Conservation (phyloP, 1,140 invertebrate species). For the Zaprionus lachaisei region DNA sequence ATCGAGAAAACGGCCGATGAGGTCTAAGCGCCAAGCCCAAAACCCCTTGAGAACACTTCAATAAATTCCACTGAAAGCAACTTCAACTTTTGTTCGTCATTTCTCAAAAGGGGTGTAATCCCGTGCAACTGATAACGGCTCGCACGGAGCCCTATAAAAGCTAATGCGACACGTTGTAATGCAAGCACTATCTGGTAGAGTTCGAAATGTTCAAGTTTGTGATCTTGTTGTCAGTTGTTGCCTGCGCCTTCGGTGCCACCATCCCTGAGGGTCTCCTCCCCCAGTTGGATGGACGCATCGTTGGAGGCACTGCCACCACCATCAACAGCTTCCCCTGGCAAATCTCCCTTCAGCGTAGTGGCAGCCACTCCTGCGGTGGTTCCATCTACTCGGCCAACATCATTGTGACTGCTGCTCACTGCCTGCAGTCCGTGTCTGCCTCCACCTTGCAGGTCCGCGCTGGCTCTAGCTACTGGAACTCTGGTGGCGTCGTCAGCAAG, state of each 20-base stretch:
- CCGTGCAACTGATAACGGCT: slow-evolving; percentile 24
- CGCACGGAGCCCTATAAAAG: slow-evolving; percentile 18
- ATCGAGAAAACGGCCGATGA: slow-evolving; percentile 57
- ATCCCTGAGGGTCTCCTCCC: slow-evolving; percentile 71
- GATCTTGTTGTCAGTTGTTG: slow-evolving; percentile 67
- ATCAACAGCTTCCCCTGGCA: slow-evolving; percentile 86
- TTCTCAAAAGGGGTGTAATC: slow-evolving; percentile 16
- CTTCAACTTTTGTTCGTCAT: slow-evolving; percentile 28
- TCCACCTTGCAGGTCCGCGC: slow-evolving; percentile 57
- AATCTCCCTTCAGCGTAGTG: slow-evolving; percentile 85
- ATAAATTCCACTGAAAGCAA: slow-evolving; percentile 30
- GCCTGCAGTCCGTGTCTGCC: slow-evolving; percentile 83
- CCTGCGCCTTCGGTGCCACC: slow-evolving; percentile 63
- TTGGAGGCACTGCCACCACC: slow-evolving; percentile 85
- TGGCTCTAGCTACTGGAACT: slow-evolving; percentile 64
- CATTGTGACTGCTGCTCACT: slow-evolving; percentile 87
- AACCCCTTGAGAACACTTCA: slow-evolving; percentile 12
- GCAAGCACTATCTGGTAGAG: slow-evolving; percentile 8
- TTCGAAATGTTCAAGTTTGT: slow-evolving; percentile 71
- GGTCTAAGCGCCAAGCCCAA: slow-evolving; percentile 37
- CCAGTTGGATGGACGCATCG: slow-evolving; percentile 84
- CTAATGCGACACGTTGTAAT: slow-evolving; percentile 2
- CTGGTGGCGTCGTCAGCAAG: slow-evolving; percentile 48
- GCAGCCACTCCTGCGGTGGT: slow-evolving; percentile 86
- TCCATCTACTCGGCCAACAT: slow-evolving; percentile 85